These are phyloP conservation scores for Lepidonotus clava DNA, from an alignment of 2,888 invertebrate genomes.

Conservation along the genomic window DNA sequence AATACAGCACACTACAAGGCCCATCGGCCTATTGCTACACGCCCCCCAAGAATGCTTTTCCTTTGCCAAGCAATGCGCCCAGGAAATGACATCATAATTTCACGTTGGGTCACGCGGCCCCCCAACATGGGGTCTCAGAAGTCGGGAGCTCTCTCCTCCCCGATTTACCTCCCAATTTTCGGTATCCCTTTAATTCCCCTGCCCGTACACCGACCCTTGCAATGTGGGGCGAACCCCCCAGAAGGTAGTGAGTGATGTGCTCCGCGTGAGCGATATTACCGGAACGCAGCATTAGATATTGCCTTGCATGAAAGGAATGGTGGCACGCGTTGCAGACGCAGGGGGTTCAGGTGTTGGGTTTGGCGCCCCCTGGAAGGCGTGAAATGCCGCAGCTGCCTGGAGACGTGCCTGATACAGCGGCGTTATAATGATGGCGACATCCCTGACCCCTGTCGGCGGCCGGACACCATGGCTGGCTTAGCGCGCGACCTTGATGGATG, in stretches of 20 bases:
- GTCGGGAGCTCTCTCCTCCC: background rate
- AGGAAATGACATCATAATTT: constrained; percentile 39
- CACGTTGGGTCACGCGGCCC: background rate
- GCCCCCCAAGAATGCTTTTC: too few relatives aligned
- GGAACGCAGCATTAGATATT: constrained; percentile 52
- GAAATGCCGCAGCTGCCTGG: background rate
- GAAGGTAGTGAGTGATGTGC: constrained; percentile 10
- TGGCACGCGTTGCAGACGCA: background rate
- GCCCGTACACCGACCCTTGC: background rate
- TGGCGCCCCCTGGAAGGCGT: background rate
- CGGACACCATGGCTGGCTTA: too few relatives aligned
- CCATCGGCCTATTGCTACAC: too few relatives aligned
- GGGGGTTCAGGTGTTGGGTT: constrained; percentile 37
- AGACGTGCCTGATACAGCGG: background rate
- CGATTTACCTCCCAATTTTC: constrained; percentile 1
- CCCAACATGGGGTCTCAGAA: background rate
- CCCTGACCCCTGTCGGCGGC: background rate
- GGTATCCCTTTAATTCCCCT: constrained; percentile 10
- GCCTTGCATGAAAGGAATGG: constrained; percentile 46
- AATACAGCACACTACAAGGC: too few relatives aligned
- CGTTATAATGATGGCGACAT: constrained; percentile 33
- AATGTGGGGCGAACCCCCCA: background rate
- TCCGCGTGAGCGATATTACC: constrained; percentile 48
- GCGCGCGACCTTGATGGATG: too few relatives aligned
- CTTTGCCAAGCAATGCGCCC: background rate